Conservation (phyloP, 2,888 invertebrate species). For the Pediacus dermestoides region DNA sequence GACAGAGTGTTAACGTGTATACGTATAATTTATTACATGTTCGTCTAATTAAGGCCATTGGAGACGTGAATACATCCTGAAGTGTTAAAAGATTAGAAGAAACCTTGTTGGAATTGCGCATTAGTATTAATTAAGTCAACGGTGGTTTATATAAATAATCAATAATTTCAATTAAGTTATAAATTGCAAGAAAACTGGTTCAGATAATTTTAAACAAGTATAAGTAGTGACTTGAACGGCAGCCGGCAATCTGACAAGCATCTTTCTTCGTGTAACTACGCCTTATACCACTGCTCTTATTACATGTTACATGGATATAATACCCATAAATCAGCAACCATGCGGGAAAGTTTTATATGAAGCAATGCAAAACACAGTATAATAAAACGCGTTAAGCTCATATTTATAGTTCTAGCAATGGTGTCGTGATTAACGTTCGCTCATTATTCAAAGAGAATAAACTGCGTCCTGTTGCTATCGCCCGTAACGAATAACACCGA, state of each 20-base stretch:
- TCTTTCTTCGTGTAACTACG: constrained; percentile 40
- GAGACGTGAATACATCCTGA: neutral
- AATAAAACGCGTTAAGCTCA: constrained; percentile 48
- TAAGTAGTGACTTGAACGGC: constrained; percentile 19
- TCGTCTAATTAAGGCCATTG: constrained; percentile 5
- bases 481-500: constrained; percentile 35
- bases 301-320: constrained; percentile 46
- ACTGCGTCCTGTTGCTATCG: constrained; percentile 42
- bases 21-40: constrained; percentile 3
- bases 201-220: constrained; percentile 36
- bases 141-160: constrained; percentile 33
- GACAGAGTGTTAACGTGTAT: no score
- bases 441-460: constrained; percentile 46
- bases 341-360: constrained; percentile 48
- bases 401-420: constrained; percentile 47
- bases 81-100: constrained; percentile 6
- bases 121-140: constrained; percentile 23
- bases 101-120: constrained; percentile 9
- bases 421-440: constrained; percentile 47
- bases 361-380: constrained; percentile 45
- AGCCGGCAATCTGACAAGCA: constrained; percentile 38
- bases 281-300: constrained; percentile 44
- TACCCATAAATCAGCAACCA: constrained; percentile 45
- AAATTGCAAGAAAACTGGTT: constrained; percentile 38
- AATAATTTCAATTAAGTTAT: constrained; percentile 44